Evolutionary conservation across 1,140 invertebrate genomes (phyloP).

Genomic region (Agrilus planipennis): DNA sequence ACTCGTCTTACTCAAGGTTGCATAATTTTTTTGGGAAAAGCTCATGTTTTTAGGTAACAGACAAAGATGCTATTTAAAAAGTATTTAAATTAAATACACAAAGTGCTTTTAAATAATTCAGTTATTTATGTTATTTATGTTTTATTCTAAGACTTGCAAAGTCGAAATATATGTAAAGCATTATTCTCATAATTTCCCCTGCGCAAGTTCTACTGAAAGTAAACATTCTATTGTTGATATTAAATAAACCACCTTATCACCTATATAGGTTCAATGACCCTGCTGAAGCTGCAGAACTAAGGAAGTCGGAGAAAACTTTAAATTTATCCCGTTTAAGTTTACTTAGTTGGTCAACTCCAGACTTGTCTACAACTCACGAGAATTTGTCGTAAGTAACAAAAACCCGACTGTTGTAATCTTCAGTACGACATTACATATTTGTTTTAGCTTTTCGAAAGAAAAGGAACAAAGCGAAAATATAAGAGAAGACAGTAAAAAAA

Average conservation of each 20-base stretch:
- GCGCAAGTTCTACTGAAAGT: background rate
- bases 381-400: constrained; percentile 38
- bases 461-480: too few species aligned
- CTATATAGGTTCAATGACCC: constrained; percentile 59
- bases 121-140: too few species aligned
- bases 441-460: too few species aligned
- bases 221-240: constrained; percentile 4
- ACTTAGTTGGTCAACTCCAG: constrained; percentile 70
- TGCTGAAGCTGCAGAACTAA: constrained; percentile 72
- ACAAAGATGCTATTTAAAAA: too few species aligned
- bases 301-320: constrained; percentile 54
- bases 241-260: constrained; percentile 3
- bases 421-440: too few species aligned
- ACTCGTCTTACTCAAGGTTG: constrained; percentile 63
- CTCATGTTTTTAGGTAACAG: constrained; percentile 84
- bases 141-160: too few species aligned
- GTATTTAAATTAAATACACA: too few species aligned
- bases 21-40: constrained; percentile 67
- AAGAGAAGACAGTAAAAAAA: too few species aligned
- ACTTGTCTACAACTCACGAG: constrained; percentile 66
- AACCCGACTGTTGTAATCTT: too few species aligned
- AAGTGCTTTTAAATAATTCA: too few species aligned
- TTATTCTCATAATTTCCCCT: too few species aligned
- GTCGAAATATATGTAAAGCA: too few species aligned
- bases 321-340: constrained; percentile 74